These are phyloP conservation scores for Bombylius major DNA, from an alignment of 2,888 invertebrate genomes.

Conservation along the genomic window DNA sequence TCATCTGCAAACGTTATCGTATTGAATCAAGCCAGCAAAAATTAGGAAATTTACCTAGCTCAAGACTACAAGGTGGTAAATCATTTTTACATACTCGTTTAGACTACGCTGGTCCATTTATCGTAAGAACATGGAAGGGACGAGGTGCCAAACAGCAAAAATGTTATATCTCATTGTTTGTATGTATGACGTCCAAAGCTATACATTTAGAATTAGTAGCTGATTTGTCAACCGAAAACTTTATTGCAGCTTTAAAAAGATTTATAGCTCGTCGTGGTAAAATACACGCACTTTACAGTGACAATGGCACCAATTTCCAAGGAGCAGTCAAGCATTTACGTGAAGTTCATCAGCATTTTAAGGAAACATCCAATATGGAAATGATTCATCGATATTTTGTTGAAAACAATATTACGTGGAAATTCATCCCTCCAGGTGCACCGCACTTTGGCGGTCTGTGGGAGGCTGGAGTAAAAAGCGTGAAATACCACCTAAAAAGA, in stretches of 20 bases:
- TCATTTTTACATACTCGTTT: constrained; percentile 9
- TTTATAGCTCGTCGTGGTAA: constrained; percentile 1
- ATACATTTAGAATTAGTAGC: constrained; percentile 1
- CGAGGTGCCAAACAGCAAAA: neutral
- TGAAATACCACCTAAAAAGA: constrained; percentile 1
- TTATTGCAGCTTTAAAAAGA: constrained; percentile 16
- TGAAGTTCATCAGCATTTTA: neutral
- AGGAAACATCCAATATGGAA: neutral
- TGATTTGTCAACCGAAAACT: constrained; percentile 12
- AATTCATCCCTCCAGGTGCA: constrained; percentile 1
- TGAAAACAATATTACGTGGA: constrained; percentile 15
- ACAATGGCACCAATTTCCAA: constrained; percentile 2
- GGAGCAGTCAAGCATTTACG: constrained; percentile 8
- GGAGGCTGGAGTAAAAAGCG: neutral
- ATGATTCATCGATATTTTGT: neutral
- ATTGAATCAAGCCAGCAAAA: constrained; percentile 9
- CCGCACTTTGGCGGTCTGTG: constrained; percentile 5
- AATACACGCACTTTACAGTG: neutral
- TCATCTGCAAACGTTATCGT: constrained; percentile 5
- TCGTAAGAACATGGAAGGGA: constrained; percentile 1
- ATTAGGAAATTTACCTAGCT: constrained; percentile 9
- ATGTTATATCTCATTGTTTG: neutral
- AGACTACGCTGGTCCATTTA: constrained; percentile 8
- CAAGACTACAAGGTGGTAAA: neutral
- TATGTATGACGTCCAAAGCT: constrained; percentile 2